A percentile compares a stretch with the other conserved stretches of the same genome.
Evolutionary conservation across 2,113 vertebrate genomes (phyloP).

Genomic region (Pomatostomus ruficeps): DNA sequence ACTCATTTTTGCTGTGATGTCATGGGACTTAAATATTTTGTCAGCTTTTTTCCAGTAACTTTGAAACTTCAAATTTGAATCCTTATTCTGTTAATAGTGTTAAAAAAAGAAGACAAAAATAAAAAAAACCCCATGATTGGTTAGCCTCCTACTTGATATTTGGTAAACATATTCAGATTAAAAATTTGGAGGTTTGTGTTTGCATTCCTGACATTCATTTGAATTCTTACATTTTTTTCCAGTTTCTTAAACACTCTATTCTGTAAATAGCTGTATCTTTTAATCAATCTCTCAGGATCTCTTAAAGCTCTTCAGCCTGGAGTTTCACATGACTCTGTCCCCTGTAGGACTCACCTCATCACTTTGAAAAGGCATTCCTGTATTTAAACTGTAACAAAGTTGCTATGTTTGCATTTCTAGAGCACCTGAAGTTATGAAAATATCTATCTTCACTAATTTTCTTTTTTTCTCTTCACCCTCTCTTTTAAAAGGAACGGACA

Average conservation of each 20-base stretch:
- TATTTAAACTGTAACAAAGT: neutral
- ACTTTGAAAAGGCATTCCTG: neutral
- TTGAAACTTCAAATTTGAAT: neutral
- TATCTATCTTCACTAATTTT: neutral
- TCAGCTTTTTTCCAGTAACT: neutral
- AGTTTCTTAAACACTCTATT: neutral
- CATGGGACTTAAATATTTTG: neutral
- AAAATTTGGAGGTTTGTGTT: neutral
- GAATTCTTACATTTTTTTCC: neutral
- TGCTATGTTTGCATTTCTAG: neutral
- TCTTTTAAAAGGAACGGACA: neutral
- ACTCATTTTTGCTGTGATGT: neutral
- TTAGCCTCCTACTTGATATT: neutral
- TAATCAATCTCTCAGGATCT: neutral
- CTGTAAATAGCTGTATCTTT: neutral
- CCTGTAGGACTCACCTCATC: neutral
- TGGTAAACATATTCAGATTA: neutral
- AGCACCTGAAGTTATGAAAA: neutral
- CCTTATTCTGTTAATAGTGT: neutral
- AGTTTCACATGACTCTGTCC: neutral
- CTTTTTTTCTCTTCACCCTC: fast-evolving
- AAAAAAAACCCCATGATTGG: fast-evolving
- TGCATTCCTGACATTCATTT: neutral
- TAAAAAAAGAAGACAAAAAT: neutral
- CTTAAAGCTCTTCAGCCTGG: neutral